These are phyloP conservation scores for Archivesica marissinica DNA, from an alignment of 1,140 invertebrate genomes.

Conservation along the genomic window DNA sequence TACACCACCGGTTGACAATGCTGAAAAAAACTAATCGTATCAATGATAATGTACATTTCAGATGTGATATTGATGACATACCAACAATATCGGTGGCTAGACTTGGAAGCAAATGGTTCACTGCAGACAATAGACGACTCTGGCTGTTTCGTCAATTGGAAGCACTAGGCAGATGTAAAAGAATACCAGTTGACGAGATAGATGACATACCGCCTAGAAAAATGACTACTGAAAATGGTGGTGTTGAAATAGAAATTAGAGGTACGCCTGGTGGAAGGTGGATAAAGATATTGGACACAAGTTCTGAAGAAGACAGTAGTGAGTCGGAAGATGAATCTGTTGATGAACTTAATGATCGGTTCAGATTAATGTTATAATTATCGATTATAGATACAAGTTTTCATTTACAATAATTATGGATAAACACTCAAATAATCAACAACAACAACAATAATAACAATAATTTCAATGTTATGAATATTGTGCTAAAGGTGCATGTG, in stretches of 20 bases:
- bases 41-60: too few species aligned
- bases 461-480: too few species aligned
- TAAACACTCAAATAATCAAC: too few species aligned
- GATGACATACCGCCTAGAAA: neutral
- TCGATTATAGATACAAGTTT: too few species aligned
- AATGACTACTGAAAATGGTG: constrained; percentile 32
- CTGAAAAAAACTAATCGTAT: too few species aligned
- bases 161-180: constrained; percentile 7
- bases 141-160: constrained; percentile 50
- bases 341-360: too few species aligned
- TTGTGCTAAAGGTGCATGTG: too few species aligned
- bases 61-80: constrained; percentile 22
- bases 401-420: too few species aligned
- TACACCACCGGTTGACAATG: too few species aligned
- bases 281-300: neutral
- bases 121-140: constrained; percentile 45
- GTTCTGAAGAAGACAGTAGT: neutral
- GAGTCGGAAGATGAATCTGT: too few species aligned
- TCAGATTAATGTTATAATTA: too few species aligned
- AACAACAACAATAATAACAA: too few species aligned
- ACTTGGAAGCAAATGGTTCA: constrained; percentile 36
- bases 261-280: constrained; percentile 15
- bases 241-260: neutral
- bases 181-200: constrained; percentile 20
- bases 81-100: constrained; percentile 20